Evolutionary conservation across 2,797 vertebrate genomes (phyloP).

Genomic region (Percopsis omiscomaycus): DNA sequence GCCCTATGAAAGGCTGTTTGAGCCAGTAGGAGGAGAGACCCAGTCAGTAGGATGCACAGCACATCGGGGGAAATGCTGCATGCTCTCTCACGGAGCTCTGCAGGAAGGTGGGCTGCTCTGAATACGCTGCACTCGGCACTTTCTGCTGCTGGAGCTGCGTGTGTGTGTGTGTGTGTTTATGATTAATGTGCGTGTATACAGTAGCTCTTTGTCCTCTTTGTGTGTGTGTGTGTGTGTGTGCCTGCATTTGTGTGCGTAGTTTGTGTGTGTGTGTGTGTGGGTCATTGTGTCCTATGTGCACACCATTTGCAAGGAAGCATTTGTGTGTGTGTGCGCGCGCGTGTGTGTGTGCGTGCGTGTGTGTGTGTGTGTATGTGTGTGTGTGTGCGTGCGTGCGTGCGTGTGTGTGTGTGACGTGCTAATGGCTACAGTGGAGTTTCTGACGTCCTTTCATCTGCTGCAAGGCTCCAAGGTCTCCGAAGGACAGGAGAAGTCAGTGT

Average conservation of each 20-base stretch:
- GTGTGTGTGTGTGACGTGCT: not conserved
- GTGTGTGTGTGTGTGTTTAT: not conserved
- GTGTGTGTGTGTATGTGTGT: slow-evolving; percentile 2
- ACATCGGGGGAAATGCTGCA: slow-evolving; percentile 13
- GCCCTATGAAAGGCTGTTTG: slow-evolving; percentile 10
- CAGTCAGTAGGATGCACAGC: slow-evolving; percentile 12
- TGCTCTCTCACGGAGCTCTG: slow-evolving; percentile 12
- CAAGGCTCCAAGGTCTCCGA: slow-evolving; percentile 74
- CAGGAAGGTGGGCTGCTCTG: not conserved
- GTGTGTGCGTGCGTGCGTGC: not conserved
- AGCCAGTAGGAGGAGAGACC: slow-evolving; percentile 9
- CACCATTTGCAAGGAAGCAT: too few relatives aligned
- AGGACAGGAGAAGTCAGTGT: slow-evolving; percentile 77
- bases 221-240: slow-evolving; percentile 5
- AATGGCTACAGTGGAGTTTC: slow-evolving; percentile 14
- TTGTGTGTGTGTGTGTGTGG: not conserved
- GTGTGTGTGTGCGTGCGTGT: not conserved
- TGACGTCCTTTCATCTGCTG: slow-evolving; percentile 50
- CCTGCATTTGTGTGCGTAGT: not conserved
- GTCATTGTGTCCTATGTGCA: too few relatives aligned
- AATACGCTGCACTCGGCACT: not conserved
- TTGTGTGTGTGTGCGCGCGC: not conserved
- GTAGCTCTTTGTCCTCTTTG: not conserved
- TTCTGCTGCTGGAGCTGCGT: not conserved
- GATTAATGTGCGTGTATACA: not conserved